Evolutionary conservation across 2,888 invertebrate genomes (phyloP), one percentile per base, ranked within the genome.

Genomic region (Papilio demoleus): DNA sequence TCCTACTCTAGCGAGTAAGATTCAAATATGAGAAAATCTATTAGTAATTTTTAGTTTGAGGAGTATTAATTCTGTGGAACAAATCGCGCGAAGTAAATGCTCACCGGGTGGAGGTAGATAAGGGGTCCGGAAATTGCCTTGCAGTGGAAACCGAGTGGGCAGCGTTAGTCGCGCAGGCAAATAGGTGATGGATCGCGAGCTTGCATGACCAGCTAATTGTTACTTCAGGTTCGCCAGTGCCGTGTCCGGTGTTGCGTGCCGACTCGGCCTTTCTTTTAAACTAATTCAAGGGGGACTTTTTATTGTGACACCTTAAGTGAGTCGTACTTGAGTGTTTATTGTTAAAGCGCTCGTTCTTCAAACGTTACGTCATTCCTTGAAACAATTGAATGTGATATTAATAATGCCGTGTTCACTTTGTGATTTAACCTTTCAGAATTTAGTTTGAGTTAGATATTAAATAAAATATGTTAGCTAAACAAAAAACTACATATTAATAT

Each of bases 121-220:
- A 91, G 90, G 83, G 76, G 74, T 72, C 83, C 90, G 92, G 92
- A 92, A 92, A 92, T 92, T 92, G 88, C 90, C 83, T 86, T 81
- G 86, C 89, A 90, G 86, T 88, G 87, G 85, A 76, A 83, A 82
- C 84, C 79, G 85, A 86, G 85, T 85, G 86, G 84, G 85, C 80
- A 84, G 81, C 82, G 87, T 86, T 81, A 84, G 81, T 83, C 84
- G 84, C 83, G 82, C 79, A 79, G 78, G 80, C 84, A 85, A 90
- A 87, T 89, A 81, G 87, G 86, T 92, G 92, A 92, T 92, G 88
- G 90, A 92, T 92, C 79, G 87, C 79, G 73, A 72, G 77, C 86
- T 92, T 84, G 92, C 92, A 92, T 92, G 92, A 88, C 91, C 88
- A 81, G 77, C 85, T 91, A 90, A 91, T 92, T 92, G 90, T 92